These are phyloP conservation scores for Ctenicera cuprea DNA, from an alignment of 2,888 invertebrate species.

Conservation along the genomic window DNA sequence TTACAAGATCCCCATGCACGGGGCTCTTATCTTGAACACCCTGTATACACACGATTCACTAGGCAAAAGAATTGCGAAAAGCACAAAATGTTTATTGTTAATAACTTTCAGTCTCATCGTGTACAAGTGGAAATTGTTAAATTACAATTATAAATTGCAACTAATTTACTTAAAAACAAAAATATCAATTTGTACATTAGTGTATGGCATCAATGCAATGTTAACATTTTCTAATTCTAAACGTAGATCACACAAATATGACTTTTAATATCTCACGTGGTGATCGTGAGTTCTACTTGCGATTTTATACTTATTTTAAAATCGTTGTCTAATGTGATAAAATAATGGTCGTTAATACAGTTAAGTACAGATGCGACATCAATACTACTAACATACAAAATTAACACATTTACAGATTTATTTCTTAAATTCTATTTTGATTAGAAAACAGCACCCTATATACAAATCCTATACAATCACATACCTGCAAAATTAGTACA, in stretches of 20 bases:
- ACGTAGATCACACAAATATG: background rate
- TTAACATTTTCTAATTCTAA: constrained; percentile 5
- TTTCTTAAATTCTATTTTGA: constrained; percentile 7
- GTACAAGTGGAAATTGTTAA: constrained; percentile 30
- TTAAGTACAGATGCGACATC: constrained; percentile 21
- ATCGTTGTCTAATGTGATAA: constrained; percentile 12
- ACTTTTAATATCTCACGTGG: background rate
- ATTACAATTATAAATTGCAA: background rate
- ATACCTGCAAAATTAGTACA: background rate
- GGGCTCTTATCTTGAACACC: no score
- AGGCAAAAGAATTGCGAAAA: constrained; percentile 9
- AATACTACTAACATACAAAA: constrained; percentile 33
- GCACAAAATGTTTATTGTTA: constrained; percentile 26
- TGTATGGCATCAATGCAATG: constrained; percentile 25
- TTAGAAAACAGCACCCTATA: constrained; percentile 8
- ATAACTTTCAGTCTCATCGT: constrained; percentile 29
- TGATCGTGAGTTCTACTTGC: background rate
- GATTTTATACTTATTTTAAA: background rate
- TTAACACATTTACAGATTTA: constrained; percentile 14
- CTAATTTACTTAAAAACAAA: constrained; percentile 6
- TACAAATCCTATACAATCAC: constrained; percentile 6
- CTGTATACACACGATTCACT: no score
- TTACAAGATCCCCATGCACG: no score
- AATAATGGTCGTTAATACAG: background rate
- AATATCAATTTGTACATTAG: constrained; percentile 34